phyloP scores from a whole-genome alignment of 2,888 invertebrate species.

The Tholera decimalis region DNA sequence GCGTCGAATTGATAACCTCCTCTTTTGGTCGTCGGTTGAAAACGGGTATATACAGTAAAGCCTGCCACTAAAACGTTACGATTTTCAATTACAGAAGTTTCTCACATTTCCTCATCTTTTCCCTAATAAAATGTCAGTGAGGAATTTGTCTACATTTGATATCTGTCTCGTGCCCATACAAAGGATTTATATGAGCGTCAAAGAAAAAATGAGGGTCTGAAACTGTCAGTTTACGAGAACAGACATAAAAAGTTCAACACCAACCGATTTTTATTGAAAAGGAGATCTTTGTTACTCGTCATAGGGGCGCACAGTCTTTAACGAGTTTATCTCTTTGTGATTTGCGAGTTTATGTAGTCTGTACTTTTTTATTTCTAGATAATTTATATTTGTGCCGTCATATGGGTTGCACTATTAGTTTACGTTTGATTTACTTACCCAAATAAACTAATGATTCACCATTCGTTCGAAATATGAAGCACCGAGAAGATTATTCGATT shows the following conservation, averaged over 20 bases:
- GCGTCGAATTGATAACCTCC: too few species aligned
- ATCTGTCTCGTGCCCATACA: constrained; percentile 37
- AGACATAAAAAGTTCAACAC: constrained; percentile 47
- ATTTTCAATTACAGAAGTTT: constrained; percentile 36
- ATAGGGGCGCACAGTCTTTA: constrained; percentile 14
- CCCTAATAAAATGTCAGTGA: constrained; percentile 42
- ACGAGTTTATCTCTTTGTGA: constrained; percentile 34
- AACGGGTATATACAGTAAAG: too few species aligned
- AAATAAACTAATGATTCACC: neutral
- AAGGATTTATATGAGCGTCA: constrained; percentile 45
- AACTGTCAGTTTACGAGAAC: constrained; percentile 43
- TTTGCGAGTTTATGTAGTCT: constrained; percentile 18
- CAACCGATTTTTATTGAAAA: constrained; percentile 47
- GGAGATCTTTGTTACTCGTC: constrained; percentile 40
- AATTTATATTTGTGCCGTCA: neutral
- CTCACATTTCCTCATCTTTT: constrained; percentile 19
- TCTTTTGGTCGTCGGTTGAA: too few species aligned
- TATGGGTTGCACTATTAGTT: neutral
- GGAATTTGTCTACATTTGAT: constrained; percentile 51
- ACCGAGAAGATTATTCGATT: too few species aligned
- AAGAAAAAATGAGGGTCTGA: constrained; percentile 41
- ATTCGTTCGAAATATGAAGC: neutral
- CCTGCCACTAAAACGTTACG: neutral
- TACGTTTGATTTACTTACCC: neutral
- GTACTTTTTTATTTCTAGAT: constrained; percentile 2